Base-by-base conservation (phyloP, 1,140 invertebrate species). In the Pristionchus pacificus region DNA sequence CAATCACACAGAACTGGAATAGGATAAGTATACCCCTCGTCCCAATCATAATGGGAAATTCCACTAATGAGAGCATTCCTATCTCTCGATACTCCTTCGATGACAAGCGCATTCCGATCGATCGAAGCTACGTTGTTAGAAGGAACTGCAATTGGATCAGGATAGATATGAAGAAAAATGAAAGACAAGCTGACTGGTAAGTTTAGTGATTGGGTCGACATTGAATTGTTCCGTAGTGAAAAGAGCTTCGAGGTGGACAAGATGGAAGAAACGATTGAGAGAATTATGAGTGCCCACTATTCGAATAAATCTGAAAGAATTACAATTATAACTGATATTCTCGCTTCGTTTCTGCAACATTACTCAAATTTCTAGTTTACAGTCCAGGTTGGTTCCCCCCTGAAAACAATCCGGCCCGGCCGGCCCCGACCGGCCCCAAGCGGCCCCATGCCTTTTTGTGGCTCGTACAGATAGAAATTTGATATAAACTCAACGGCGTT, bases 11-110 rank as follows among this genome's bases (percentile, higher is more conserved):
- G n/a, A n/a, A n/a, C n/a, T n/a, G n/a, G n/a, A n/a, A n/a, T n/a
- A n/a, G n/a, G n/a, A n/a, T n/a, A n/a, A 74, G 90, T 92, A 85
- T 98, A 95, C 95, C 95, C 98, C 87, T 98, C 93, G 86, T 98
- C 98, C 84, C 92, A 90, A 75, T 90, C 89, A 31, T 89, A 92
- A 80, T 98, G 92, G 1, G 27, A 62, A 19, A 57, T 57, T 30
- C 94, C 95, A 88, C 98, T 97, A 68, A 98, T 88, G 10, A 98
- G 87, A n/a, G 93, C 91, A 88, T 98, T 95, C 64, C 94, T 88
- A 62, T 90, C 91, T 62, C 93, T 89, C 82, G 93, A 93, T 66
- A 88, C 95, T 59, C 96, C 96, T 87, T 98, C 95, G 25, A 93
- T 91, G 61, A 98, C 95, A 81, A 89, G 90, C 6, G 95, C 95